Percentiles rank a stretch among this genome's conserved stretches.
Evolutionary conservation across 2,888 invertebrate species (phyloP).

Genomic region (Nemurella pictetii): DNA sequence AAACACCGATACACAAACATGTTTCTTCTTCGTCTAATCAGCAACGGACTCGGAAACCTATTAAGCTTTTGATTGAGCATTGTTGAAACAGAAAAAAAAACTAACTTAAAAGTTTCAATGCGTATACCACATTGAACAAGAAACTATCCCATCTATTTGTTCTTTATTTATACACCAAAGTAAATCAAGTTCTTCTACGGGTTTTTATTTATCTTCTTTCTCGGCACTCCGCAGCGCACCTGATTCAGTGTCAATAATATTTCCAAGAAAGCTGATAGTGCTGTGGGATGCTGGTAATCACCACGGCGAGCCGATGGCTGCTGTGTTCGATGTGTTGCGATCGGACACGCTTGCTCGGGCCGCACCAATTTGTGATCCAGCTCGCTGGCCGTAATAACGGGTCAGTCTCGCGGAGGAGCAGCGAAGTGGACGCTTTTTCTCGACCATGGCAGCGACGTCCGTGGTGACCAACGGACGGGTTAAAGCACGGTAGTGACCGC

Average conservation of each 20-base stretch:
- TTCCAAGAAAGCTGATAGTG: conserved; percentile 4
- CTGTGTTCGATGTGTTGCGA: not conserved
- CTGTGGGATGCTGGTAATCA: not conserved
- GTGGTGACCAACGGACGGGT: not conserved
- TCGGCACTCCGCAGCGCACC: not conserved
- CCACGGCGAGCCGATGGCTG: not conserved
- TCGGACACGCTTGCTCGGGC: not conserved
- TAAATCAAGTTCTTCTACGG: not conserved
- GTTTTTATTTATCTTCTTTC: not conserved
- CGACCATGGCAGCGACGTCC: not conserved
- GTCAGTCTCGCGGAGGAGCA: not conserved
- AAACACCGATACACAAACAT: not conserved
- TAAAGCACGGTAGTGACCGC: conserved; percentile 27
- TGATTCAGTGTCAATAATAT: not conserved
- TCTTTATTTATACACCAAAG: not conserved
- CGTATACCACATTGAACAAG: not conserved
- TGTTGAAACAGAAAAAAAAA: not conserved
- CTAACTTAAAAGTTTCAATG: not conserved
- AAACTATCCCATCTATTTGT: conserved; percentile 15
- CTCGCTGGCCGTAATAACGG: not conserved
- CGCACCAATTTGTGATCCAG: not conserved
- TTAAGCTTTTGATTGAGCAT: not conserved
- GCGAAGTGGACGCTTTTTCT: not conserved
- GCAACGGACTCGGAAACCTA: not conserved
- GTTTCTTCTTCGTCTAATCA: not conserved